Evolutionary conservation across 2,113 vertebrate species (phyloP).

Genomic region (Sebastes schlegelii): DNA sequence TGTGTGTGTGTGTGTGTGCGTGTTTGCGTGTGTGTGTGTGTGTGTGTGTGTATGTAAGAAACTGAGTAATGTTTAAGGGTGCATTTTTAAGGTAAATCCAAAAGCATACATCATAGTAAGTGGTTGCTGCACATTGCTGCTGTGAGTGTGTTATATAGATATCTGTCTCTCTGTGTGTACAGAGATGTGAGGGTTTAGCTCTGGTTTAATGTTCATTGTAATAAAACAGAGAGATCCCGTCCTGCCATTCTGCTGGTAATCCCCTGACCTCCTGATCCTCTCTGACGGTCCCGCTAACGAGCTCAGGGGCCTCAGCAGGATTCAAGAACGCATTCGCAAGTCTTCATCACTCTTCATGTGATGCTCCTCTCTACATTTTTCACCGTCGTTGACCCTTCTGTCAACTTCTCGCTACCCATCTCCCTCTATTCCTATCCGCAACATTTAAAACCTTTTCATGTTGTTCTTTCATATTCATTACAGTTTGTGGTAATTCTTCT

Average conservation of each 20-base stretch:
- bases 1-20: no score
- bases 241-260: conserved; percentile 42
- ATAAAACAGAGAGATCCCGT: conserved; percentile 56
- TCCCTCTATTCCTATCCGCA: background rate
- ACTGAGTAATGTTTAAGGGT: background rate
- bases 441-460: background rate
- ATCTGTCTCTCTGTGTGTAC: conserved; percentile 3
- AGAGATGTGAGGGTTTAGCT: conserved; percentile 33
- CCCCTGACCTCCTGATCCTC: conserved; percentile 46
- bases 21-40: no score
- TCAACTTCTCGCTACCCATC: background rate
- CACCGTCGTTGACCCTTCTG: background rate
- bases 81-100: background rate
- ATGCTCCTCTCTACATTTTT: background rate
- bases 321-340: conserved; percentile 20
- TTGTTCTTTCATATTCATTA: background rate
- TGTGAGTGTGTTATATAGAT: background rate
- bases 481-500: background rate
- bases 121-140: background rate
- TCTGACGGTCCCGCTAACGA: background rate
- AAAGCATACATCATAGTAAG: background rate
- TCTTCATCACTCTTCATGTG: conserved; percentile 23
- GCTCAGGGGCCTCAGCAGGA: conserved; percentile 27
- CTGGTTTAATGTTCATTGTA: conserved; percentile 53
- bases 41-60: background rate